A percentile compares a stretch with the other conserved stretches of the same genome.
These are phyloP conservation scores for Petrosia ficiformis DNA, from an alignment of 37 sponge, comb jelly and placozoan species.

Conservation along the genomic window DNA sequence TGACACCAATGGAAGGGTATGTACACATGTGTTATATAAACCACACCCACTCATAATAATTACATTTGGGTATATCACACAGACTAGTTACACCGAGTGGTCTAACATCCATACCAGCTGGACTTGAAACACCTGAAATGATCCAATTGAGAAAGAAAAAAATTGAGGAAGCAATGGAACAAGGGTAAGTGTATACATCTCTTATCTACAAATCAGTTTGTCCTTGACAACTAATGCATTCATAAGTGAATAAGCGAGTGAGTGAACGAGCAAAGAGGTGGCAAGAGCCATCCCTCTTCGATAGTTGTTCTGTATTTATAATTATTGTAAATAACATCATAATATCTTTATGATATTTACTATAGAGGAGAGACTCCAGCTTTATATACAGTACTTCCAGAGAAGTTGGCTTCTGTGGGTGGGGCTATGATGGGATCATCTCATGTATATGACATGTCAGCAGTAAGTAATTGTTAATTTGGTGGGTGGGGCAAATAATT, in stretches of 20 bases:
- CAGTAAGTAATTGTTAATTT: constrained; percentile 36
- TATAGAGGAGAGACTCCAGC: constrained; percentile 88
- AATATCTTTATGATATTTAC: neutral
- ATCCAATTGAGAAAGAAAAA: constrained; percentile 95
- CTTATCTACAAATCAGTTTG: too few relatives aligned
- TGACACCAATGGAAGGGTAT: constrained; percentile 88
- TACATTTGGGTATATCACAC: neutral
- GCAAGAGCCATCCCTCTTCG: neutral
- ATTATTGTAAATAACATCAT: neutral
- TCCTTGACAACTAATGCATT: neutral
- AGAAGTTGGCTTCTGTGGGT: constrained; percentile 74
- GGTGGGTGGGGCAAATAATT: neutral
- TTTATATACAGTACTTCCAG: constrained; percentile 89
- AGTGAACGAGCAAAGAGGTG: constrained; percentile 11
- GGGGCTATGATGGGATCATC: constrained; percentile 85
- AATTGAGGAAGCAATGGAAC: constrained; percentile 90
- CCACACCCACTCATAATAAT: neutral
- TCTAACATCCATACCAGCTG: constrained; percentile 94
- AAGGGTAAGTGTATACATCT: constrained; percentile 56
- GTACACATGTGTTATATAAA: neutral
- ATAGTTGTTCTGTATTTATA: neutral
- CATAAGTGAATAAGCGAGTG: constrained; percentile 26
- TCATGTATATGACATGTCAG: constrained; percentile 82
- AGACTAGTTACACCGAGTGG: constrained; percentile 97
- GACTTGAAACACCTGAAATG: constrained; percentile 96